Base-by-base conservation (phyloP, 2,797 vertebrate genomes). In the Scleropages formosus region DNA sequence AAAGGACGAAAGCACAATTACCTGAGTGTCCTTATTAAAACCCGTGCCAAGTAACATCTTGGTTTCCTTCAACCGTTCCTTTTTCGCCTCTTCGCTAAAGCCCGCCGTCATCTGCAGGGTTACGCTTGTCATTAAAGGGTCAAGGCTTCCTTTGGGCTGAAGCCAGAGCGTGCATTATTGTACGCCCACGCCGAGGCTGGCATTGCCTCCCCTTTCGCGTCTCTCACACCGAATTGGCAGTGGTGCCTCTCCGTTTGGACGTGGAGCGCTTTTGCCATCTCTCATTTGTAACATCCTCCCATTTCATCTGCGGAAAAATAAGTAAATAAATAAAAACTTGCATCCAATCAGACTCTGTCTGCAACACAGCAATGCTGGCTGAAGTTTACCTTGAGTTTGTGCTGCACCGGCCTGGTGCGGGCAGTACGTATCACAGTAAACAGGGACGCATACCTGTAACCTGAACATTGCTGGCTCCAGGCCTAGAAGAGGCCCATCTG, bases 111-210 rank as follows among this genome's bases (percentile, higher is more conserved):
- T 83, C 82, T 74, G 73, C 81, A 79, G 82, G 78, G 82, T 84
- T 82, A 78, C 86, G 78, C 83, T 82, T 85, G 80, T 80, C 80
- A 79, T 82, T 82, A 78, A 83, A 81, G 82, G 87, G 81, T 82
- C 49, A 79, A 80, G 80, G 60, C 78, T 9, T 58, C 20, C 49
- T 78, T 83, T 91, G 89, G 89, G 89, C 70, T 27, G 0, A 22
- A 75, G 89, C 90, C 88, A 91, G 81, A 46, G 76, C 84, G 81
- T 85, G 82, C 89, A 91, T 91, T 91, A 89, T 83, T 81, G 75
- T 83, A 69, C 78, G 80, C 80, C 80, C 68, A 78, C 82, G 83
- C 80, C 66, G 76, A 85, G 74, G 10, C 64, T 75, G 74, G 64
- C 74, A 44, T 22, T 9, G 18, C 31, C 15, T 53, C 44, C 59